These are phyloP conservation scores for Orthonevra nobilis DNA, from an alignment of 2,888 invertebrate species.

Conservation along the genomic window DNA sequence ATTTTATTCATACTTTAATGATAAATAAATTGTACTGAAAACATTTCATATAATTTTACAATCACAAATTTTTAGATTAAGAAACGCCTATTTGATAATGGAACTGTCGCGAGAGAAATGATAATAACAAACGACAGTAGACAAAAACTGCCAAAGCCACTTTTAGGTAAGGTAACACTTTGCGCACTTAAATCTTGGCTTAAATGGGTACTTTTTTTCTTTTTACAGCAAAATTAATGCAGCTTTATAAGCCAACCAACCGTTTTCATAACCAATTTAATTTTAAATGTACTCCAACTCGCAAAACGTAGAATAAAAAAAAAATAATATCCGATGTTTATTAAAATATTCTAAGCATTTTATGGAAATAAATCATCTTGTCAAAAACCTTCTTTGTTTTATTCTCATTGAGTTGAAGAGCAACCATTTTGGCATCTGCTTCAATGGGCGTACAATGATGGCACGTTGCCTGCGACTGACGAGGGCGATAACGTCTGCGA, in stretches of 20 bases:
- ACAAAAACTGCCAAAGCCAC: conserved; percentile 8
- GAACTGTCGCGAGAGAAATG: conserved; percentile 8
- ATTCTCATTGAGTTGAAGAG: too few species aligned
- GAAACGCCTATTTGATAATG: conserved; percentile 33
- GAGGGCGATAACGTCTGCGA: too few species aligned
- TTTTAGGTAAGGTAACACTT: conserved; percentile 34
- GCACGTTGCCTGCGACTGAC: too few species aligned
- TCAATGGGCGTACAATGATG: too few species aligned
- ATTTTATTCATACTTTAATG: too few species aligned
- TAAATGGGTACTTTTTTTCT: neutral
- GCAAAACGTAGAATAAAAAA: too few species aligned
- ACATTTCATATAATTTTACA: neutral
- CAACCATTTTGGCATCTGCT: too few species aligned
- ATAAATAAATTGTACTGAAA: too few species aligned
- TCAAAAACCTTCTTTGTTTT: too few species aligned
- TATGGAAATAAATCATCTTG: too few species aligned
- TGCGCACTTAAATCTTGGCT: neutral
- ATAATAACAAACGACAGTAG: conserved; percentile 28
- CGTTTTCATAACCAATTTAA: conserved; percentile 2
- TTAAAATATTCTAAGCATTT: too few species aligned
- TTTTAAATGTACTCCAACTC: conserved; percentile 26
- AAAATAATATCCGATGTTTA: too few species aligned
- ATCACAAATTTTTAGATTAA: conserved; percentile 48
- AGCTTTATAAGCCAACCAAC: conserved; percentile 43
- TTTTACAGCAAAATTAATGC: conserved; percentile 29